Base-by-base conservation (phyloP, 2,888 invertebrate genomes). In the Cryptocheilus praepositus region DNA sequence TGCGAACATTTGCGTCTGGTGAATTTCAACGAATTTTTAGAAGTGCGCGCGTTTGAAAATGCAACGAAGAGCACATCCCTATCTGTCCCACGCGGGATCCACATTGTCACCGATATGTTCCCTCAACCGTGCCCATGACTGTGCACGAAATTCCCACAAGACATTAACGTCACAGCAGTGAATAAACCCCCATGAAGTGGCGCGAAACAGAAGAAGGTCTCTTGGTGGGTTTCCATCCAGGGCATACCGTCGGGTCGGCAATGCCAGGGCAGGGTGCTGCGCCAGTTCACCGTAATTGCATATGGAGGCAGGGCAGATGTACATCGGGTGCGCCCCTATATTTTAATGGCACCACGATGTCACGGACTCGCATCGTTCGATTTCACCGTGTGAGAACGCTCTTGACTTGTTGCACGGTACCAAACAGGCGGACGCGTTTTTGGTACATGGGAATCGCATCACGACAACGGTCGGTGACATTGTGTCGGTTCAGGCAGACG, bases 141-240 rank as follows among this genome's bases (percentile, higher is more conserved):
- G 28, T 51, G 54, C 60, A 70, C 63, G 55, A 72, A 74, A 67
- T 77, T 79, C 79, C 77, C 74, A 77, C 73, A 66, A 64, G 64
- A 61, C 59, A 21, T 52, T 54, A 53, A 49, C 16, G 16, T 16
- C 18, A 16, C 8, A 8, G 15, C 45, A 56, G 54, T 79, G 72
- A 79, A 79, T 79, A 70, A 71, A 70, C 72, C 79, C 74, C 63
- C 64, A 79, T 72, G 70, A 78, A 60, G 67, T 57, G 71, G 58
- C 62, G 65, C 62, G 75, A 76, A 76, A 78, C 64, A 68, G 64
- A 70, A 68, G 67, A 70, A 69, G 61, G 75, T 22, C 21, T 52
- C 52, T 18, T 22, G 19, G 15, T 18, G 22, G 22, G 52, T 15
- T 22, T 52, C 21, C 52, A 52, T 1, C 36, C 52, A 52, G 52